A percentile compares a stretch with the other conserved stretches of the same genome.
These are phyloP conservation scores for Pherbina coryleti DNA, from an alignment of 2,888 invertebrate genomes.

Conservation along the genomic window DNA sequence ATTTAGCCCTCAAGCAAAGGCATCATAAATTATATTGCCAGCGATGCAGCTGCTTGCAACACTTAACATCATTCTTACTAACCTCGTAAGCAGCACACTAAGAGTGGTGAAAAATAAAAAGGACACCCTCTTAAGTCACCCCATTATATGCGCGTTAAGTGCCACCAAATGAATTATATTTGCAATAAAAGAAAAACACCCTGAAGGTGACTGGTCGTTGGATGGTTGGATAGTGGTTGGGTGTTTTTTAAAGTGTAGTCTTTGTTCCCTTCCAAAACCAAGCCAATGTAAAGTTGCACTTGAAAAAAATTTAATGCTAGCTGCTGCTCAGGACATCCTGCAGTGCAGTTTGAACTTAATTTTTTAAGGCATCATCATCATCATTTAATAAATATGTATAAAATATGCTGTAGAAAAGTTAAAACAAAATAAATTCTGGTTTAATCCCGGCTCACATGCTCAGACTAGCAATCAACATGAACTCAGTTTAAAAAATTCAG, in stretches of 20 bases:
- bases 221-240: too few species aligned
- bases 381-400: too few species aligned
- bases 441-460: too few species aligned
- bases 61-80: slow-evolving; percentile 1
- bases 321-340: neutral
- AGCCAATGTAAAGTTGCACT: neutral
- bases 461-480: too few species aligned
- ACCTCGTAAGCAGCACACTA: neutral
- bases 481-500: neutral
- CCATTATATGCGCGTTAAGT: neutral
- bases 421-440: too few species aligned
- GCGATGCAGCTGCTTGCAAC: slow-evolving; percentile 1
- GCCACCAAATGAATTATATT: slow-evolving; percentile 10
- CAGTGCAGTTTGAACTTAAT: too few species aligned
- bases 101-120: neutral
- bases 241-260: neutral
- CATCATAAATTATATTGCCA: slow-evolving; percentile 7
- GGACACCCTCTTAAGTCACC: slow-evolving; percentile 1
- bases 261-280: neutral
- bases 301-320: neutral
- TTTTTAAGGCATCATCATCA: too few species aligned
- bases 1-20: slow-evolving; percentile 10
- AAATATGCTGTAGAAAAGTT: too few species aligned
- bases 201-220: neutral
- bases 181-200: neutral